These are phyloP conservation scores for Psittacula cyanocephala DNA, from an alignment of 2,113 vertebrate species.

Conservation along the genomic window DNA sequence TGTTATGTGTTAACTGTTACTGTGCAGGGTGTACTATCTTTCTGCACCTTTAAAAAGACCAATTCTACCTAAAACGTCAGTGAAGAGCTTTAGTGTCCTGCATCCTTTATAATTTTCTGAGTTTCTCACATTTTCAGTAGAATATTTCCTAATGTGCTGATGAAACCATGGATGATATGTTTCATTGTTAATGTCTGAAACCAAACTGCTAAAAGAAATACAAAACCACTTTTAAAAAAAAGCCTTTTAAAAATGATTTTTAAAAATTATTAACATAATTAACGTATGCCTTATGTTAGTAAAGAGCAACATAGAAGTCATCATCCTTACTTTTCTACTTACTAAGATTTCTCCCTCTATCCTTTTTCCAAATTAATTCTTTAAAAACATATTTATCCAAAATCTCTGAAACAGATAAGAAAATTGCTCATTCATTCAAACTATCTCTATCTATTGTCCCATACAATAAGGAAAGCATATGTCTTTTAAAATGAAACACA, in stretches of 20 bases:
- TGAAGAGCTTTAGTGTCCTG: slow-evolving; percentile 3
- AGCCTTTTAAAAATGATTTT: not conserved
- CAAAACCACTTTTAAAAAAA: not conserved
- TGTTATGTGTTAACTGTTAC: not conserved
- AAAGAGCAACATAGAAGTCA: not conserved
- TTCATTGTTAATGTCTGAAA: slow-evolving; percentile 9
- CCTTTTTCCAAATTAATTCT: not conserved
- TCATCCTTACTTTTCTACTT: not conserved
- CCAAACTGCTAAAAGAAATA: not conserved
- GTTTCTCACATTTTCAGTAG: slow-evolving; percentile 13
- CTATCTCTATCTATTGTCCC: not conserved
- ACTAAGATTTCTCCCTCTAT: not conserved
- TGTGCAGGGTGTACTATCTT: not conserved
- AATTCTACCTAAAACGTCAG: not conserved
- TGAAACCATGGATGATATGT: slow-evolving; percentile 6
- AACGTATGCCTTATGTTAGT: not conserved
- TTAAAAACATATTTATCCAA: not conserved
- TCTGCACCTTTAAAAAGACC: not conserved
- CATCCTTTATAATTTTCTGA: not conserved
- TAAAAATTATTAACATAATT: not conserved
- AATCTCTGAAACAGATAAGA: not conserved
- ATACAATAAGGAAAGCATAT: not conserved
- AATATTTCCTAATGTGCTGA: slow-evolving; percentile 40
- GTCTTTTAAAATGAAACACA: not conserved
- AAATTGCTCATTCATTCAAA: not conserved